Conservation (phyloP, 2,888 invertebrate genomes). For the Brachycybe producta region DNA sequence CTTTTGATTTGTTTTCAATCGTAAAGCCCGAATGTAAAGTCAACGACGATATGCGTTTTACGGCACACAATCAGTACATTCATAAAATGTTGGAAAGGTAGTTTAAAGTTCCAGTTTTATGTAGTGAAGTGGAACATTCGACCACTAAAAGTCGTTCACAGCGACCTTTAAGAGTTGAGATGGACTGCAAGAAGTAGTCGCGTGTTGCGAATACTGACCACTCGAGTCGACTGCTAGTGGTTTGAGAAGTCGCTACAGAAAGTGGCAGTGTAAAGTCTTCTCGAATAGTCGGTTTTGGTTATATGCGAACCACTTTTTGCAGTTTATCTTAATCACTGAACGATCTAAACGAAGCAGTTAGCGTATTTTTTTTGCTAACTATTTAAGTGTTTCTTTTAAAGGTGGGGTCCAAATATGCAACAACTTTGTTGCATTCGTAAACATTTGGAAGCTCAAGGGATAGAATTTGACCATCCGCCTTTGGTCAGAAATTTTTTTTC, state of each 20-base stretch:
- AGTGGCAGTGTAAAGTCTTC: too few relatives aligned
- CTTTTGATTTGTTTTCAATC: constrained; percentile 18
- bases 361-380: neutral
- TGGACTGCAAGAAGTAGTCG: too few relatives aligned
- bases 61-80: constrained; percentile 77
- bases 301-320: too few relatives aligned
- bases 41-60: constrained; percentile 71
- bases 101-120: neutral
- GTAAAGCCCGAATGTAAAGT: constrained; percentile 61
- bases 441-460: constrained; percentile 62
- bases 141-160: too few relatives aligned
- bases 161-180: too few relatives aligned
- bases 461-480: constrained; percentile 58
- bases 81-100: constrained; percentile 64
- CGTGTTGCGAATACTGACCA: too few relatives aligned
- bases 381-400: constrained; percentile 20
- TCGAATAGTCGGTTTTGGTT: too few relatives aligned
- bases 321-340: neutral
- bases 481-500: constrained; percentile 44
- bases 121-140: too few relatives aligned
- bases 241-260: too few relatives aligned
- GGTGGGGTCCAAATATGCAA: constrained; percentile 74
- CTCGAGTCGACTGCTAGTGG: too few relatives aligned
- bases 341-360: neutral
- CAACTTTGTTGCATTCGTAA: constrained; percentile 73